These are phyloP conservation scores for Synanthedon vespiformis DNA, from an alignment of 2,888 invertebrate genomes.

Conservation along the genomic window DNA sequence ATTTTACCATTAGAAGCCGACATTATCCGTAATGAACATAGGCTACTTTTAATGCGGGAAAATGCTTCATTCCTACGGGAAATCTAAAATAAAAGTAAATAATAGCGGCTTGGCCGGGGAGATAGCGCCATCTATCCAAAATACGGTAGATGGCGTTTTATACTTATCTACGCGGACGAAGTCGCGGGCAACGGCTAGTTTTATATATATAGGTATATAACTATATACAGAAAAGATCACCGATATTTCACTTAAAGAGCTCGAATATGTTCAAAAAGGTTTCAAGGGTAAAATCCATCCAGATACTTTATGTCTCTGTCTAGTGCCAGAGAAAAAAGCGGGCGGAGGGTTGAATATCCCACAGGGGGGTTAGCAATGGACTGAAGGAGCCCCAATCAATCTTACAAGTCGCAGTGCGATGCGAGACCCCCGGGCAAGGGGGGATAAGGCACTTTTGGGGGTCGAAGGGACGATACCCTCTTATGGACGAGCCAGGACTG, in stretches of 20 bases:
- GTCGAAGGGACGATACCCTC: slow-evolving; percentile 65
- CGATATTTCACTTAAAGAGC: not conserved
- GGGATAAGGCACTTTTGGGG: slow-evolving; percentile 41
- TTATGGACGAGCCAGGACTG: slow-evolving; percentile 53
- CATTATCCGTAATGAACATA: too few relatives aligned
- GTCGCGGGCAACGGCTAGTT: too few relatives aligned
- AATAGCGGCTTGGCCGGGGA: too few relatives aligned
- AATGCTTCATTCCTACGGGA: too few relatives aligned
- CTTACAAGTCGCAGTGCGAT: slow-evolving; percentile 66
- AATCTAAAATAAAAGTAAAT: too few relatives aligned
- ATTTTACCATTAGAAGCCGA: too few relatives aligned
- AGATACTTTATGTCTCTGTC: slow-evolving; percentile 35
- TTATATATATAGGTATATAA: too few relatives aligned
- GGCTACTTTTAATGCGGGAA: too few relatives aligned
- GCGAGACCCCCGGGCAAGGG: slow-evolving; percentile 17
- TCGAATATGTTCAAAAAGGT: not conserved
- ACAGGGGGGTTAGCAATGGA: slow-evolving; percentile 63
- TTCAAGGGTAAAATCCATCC: slow-evolving; percentile 21
- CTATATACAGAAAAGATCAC: not conserved
- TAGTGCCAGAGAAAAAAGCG: slow-evolving; percentile 55
- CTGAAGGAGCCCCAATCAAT: slow-evolving; percentile 72
- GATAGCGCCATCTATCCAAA: too few relatives aligned
- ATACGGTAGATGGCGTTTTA: too few relatives aligned
- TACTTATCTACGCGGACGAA: too few relatives aligned
- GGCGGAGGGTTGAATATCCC: slow-evolving; percentile 62